These are phyloP conservation scores for Sesamia inferens DNA, from an alignment of 2,888 invertebrate genomes.

Conservation along the genomic window DNA sequence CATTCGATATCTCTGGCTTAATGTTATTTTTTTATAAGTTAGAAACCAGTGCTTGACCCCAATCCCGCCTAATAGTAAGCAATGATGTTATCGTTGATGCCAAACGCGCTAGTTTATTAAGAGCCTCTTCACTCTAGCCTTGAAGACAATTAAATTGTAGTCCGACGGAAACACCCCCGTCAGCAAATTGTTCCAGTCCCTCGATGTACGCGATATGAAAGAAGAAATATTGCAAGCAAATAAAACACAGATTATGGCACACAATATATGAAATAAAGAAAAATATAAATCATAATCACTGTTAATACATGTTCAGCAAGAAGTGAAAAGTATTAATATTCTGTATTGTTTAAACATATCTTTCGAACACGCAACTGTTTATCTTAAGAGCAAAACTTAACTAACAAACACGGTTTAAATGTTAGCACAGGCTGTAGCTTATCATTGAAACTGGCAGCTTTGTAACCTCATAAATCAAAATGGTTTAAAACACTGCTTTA, in stretches of 20 bases:
- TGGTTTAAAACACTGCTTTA: constrained; percentile 22
- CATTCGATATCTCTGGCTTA: background rate
- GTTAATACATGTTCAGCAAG: background rate
- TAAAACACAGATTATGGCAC: background rate
- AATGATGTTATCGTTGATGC: too few relatives aligned
- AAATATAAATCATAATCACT: background rate
- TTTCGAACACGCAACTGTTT: constrained; percentile 25
- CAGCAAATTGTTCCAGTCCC: too few relatives aligned
- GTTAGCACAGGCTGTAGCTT: background rate
- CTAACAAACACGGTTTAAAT: background rate
- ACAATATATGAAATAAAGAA: background rate
- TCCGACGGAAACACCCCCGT: too few relatives aligned
- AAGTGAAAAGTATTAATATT: background rate
- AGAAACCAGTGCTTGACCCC: too few relatives aligned
- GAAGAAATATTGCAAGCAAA: background rate
- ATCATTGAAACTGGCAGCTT: constrained; percentile 11
- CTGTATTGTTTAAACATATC: background rate
- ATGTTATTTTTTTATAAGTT: too few relatives aligned
- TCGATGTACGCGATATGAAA: too few relatives aligned
- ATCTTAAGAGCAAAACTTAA: constrained; percentile 7
- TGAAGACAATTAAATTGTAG: too few relatives aligned
- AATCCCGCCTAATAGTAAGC: too few relatives aligned
- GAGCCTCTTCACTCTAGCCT: too few relatives aligned
- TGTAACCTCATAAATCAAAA: constrained; percentile 13
- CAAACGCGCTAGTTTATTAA: too few relatives aligned